Conservation (phyloP, 2,888 invertebrate genomes). For the Aleiodes alternator region DNA sequence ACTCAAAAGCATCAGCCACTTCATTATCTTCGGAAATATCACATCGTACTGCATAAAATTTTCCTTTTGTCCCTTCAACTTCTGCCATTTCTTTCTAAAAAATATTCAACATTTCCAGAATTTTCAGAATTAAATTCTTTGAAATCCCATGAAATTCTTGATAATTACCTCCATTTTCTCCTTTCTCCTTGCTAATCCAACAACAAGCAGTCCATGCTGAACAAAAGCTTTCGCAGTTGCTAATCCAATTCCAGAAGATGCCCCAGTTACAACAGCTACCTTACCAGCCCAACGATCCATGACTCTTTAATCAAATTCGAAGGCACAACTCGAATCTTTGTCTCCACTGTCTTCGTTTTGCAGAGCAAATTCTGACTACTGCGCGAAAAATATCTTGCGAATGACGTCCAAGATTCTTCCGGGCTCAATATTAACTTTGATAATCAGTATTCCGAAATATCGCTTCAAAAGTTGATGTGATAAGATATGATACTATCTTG, state of each 20-base stretch:
- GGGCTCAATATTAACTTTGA: too few relatives aligned
- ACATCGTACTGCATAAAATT: slow-evolving; percentile 67
- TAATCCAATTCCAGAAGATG: slow-evolving; percentile 80
- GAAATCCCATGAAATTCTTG: not conserved
- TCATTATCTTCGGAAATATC: slow-evolving; percentile 70
- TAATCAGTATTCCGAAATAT: too few relatives aligned
- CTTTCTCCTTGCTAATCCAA: slow-evolving; percentile 77
- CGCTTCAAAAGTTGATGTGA: too few relatives aligned
- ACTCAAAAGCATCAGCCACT: slow-evolving; percentile 66
- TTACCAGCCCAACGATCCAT: slow-evolving; percentile 80
- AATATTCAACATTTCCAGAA: not conserved
- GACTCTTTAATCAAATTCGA: slow-evolving; percentile 9
- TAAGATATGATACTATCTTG: too few relatives aligned
- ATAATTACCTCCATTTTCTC: slow-evolving; percentile 72
- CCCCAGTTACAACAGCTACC: slow-evolving; percentile 81
- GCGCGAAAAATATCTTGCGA: too few relatives aligned
- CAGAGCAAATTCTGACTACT: too few relatives aligned
- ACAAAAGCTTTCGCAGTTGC: slow-evolving; percentile 75
- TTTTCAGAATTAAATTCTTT: not conserved
- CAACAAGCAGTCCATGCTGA: slow-evolving; percentile 77
- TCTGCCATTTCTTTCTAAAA: slow-evolving; percentile 51
- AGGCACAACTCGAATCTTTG: too few relatives aligned
- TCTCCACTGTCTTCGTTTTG: too few relatives aligned
- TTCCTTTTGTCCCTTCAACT: slow-evolving; percentile 58
- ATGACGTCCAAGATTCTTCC: too few relatives aligned